Percentiles rank a stretch among this genome's conserved stretches.
Evolutionary conservation across 2,888 invertebrate species (phyloP).

Genomic region (Conistra vaccinii): DNA sequence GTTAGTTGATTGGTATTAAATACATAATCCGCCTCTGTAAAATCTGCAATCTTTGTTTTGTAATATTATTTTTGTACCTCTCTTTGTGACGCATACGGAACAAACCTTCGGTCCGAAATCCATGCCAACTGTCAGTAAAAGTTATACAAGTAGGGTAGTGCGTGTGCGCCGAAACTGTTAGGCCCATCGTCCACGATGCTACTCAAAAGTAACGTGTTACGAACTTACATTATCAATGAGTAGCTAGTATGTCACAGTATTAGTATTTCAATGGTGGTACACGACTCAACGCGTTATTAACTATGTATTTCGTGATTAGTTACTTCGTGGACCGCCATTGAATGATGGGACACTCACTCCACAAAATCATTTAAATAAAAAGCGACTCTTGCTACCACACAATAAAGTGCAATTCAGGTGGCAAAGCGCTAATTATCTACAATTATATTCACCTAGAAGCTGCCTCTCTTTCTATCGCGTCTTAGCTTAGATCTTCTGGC

Average conservation of each 20-base stretch:
- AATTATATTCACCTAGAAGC: too few relatives aligned
- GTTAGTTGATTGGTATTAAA: not conserved
- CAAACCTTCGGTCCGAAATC: constrained; percentile 38
- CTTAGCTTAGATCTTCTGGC: too few relatives aligned
- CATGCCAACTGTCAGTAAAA: constrained; percentile 54
- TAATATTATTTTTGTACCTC: not conserved
- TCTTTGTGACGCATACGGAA: constrained; percentile 23
- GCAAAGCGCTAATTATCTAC: too few relatives aligned
- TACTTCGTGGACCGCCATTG: too few relatives aligned
- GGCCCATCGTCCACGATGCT: not conserved
- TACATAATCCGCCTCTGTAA: not conserved
- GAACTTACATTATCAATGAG: not conserved
- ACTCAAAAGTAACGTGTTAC: not conserved
- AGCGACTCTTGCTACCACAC: too few relatives aligned
- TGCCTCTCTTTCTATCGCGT: too few relatives aligned
- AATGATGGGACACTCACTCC: too few relatives aligned
- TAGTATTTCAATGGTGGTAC: not conserved
- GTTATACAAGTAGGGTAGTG: constrained; percentile 56
- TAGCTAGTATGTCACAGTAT: not conserved
- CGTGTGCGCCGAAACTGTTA: constrained; percentile 54
- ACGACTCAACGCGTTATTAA: too few relatives aligned
- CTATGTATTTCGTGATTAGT: too few relatives aligned
- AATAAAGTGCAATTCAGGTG: too few relatives aligned
- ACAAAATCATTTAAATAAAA: too few relatives aligned
- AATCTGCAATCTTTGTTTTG: not conserved